Percentiles rank a stretch among this genome's conserved stretches.
Evolutionary conservation across 2,888 invertebrate genomes (phyloP).

Genomic region (Hipparchia semele): DNA sequence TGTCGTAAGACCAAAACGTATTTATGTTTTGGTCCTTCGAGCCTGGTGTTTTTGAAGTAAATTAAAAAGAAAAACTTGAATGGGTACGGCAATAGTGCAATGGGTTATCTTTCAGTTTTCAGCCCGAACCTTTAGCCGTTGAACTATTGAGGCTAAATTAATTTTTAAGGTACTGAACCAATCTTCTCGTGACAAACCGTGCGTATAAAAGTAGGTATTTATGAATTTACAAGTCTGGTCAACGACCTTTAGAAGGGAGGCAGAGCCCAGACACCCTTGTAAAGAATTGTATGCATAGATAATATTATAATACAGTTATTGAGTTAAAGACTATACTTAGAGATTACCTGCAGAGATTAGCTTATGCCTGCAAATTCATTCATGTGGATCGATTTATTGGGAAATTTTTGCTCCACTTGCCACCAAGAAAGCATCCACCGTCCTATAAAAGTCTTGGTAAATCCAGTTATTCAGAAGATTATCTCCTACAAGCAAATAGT

Average conservation of each 20-base stretch:
- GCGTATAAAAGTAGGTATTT: neutral
- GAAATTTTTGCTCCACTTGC: no score
- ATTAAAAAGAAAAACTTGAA: no score
- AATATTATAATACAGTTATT: neutral
- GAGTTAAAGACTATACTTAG: neutral
- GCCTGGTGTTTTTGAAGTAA: neutral
- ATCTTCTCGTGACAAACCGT: neutral
- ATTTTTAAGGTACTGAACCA: neutral
- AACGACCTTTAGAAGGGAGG: constrained; percentile 41
- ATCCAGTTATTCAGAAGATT: no score
- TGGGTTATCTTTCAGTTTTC: no score
- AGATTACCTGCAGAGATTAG: neutral
- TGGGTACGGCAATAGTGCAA: no score
- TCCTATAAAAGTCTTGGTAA: no score
- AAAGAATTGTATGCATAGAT: constrained; percentile 16
- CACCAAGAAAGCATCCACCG: neutral
- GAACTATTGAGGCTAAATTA: no score
- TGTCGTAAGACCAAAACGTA: no score
- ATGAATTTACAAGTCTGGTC: constrained; percentile 37
- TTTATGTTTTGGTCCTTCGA: neutral
- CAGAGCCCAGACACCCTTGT: constrained; percentile 12
- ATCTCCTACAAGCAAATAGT: no score
- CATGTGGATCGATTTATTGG: no score
- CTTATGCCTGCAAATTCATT: no score
- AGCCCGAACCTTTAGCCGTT: no score